Percentiles rank a stretch among this genome's conserved stretches.
These are phyloP conservation scores for Formica exsecta DNA, from an alignment of 1,140 invertebrate species.

Conservation along the genomic window DNA sequence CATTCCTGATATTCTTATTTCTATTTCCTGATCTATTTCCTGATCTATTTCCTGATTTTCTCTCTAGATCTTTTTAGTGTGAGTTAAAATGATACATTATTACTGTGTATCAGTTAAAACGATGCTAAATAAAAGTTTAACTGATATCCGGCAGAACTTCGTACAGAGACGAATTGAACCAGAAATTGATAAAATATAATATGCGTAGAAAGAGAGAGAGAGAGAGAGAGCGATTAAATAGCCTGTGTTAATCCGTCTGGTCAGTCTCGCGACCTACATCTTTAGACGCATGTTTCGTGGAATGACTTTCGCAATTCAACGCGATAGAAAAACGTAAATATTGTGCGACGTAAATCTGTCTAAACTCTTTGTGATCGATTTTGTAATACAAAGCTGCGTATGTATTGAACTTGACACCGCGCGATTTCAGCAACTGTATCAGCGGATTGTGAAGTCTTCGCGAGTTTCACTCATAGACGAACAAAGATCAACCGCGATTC, in stretches of 20 bases:
- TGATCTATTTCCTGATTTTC: not conserved
- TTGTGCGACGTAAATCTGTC: slow-evolving; percentile 21
- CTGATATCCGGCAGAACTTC: not conserved
- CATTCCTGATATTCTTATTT: not conserved
- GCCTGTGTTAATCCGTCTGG: slow-evolving; percentile 10
- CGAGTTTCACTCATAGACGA: slow-evolving; percentile 31
- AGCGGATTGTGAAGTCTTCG: not conserved
- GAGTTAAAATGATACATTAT: not conserved
- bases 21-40: too few species aligned
- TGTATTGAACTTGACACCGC: slow-evolving; percentile 64
- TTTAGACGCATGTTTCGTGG: not conserved
- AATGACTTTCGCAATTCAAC: slow-evolving; percentile 13
- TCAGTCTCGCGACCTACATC: not conserved
- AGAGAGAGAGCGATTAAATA: not conserved
- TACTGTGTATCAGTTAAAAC: not conserved
- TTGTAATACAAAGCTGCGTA: slow-evolving; percentile 46
- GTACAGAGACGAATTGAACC: not conserved
- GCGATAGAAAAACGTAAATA: slow-evolving; percentile 26
- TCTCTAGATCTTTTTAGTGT: not conserved
- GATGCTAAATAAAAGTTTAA: not conserved
- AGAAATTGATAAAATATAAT: slow-evolving; percentile 27
- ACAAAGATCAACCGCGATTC: slow-evolving; percentile 64
- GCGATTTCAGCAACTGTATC: slow-evolving; percentile 38
- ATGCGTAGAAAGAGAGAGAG: not conserved
- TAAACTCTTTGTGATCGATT: slow-evolving; percentile 28